Evolutionary conservation across 2,113 vertebrate genomes (phyloP), one percentile per base, ranked within the genome.

Genomic region (Pelvicachromis taeniatus): DNA sequence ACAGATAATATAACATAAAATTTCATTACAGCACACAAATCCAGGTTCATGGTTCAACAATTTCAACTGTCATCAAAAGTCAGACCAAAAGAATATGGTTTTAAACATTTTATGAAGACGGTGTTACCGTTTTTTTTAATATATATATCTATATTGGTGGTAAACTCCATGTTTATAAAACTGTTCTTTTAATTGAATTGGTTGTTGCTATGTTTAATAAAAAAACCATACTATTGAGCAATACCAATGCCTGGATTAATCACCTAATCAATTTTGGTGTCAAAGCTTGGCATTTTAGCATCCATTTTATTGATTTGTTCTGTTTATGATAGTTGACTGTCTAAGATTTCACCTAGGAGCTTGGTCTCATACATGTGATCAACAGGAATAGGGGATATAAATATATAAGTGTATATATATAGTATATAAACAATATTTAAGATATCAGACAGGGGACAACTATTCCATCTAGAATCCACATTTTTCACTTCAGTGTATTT

Each of bases 221-320:
- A 38, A 63, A 59, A 21, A 65, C 35, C 35, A 65, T 65, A 65
- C 19, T 40, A 40, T 1, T 65, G 19, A 40, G 35, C 61, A 40
- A 21, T 65, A 65, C 40, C 0, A 0, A 65, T 65, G 61, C 11
- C 35, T 40, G 35, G 61, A 65, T 8, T 65, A 65, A 65, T 65
- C 0, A 0, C 61, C 2, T 38, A n/a, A 63, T 38, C 59, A 65
- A 65, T 65, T 40, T 11, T 2, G 33, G 59, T 63, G 19, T 63
- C 59, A 38, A 38, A 63, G 19, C 6, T 35, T 63, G 1, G 31
- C 59, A 65, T 65, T 65, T 65, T 65, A 38, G 21, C 6, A 1
- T 38, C 4, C 8, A 38, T 38, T 40, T 21, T 65, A 13, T 65
- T 13, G 38, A 38, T 21, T 21, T 65, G 59, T 63, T 38, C 19